phyloP scores from a whole-genome alignment of 2,113 vertebrate genomes.

The Deroptyus accipitrinus region DNA sequence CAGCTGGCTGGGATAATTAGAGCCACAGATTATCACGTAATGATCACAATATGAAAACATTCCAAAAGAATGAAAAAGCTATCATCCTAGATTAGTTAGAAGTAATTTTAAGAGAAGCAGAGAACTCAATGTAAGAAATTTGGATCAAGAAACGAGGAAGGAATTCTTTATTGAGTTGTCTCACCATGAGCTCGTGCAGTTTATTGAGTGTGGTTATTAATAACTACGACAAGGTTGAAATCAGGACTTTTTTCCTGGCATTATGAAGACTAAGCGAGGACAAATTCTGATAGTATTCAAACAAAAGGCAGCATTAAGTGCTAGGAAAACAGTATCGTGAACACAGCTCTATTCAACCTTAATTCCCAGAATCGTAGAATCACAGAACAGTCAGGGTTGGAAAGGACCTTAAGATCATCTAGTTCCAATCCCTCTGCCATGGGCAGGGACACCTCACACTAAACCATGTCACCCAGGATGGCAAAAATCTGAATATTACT shows the following conservation, averaged over 20 bases:
- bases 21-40: constrained; percentile 49
- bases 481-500: not conserved
- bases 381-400: no score
- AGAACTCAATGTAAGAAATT: constrained; percentile 32
- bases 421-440: no score
- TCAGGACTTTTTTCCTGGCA: not conserved
- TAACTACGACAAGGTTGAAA: not conserved
- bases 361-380: not conserved
- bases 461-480: not conserved
- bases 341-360: not conserved
- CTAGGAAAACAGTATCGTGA: not conserved
- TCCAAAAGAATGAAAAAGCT: constrained; percentile 52
- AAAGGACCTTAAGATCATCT: no score
- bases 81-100: constrained; percentile 38
- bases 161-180: not conserved
- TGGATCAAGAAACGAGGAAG: not conserved
- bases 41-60: constrained; percentile 59
- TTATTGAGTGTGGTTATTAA: not conserved
- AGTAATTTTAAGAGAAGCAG: constrained; percentile 55
- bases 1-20: constrained; percentile 58
- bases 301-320: not conserved
- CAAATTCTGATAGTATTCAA: not conserved
- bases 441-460: no score
- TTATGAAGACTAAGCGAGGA: not conserved
- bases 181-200: not conserved